Percentiles rank a stretch among this genome's conserved stretches.
These are phyloP conservation scores for Trididemnum clinides DNA, from an alignment of 23 tunicate genomes.

Conservation along the genomic window DNA sequence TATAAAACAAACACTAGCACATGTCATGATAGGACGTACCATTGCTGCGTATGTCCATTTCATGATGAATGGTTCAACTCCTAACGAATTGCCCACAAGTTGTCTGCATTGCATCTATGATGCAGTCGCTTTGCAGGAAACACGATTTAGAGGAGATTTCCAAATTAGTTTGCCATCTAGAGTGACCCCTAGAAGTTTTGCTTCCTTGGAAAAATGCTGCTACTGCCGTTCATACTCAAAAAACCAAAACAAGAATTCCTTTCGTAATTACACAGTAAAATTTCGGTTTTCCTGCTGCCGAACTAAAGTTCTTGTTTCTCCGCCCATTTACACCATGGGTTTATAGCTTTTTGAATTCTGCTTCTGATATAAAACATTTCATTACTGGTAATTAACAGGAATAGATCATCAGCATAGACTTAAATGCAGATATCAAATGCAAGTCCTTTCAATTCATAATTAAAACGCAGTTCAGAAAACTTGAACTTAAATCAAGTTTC, in stretches of 20 bases:
- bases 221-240: neutral
- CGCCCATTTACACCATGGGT: neutral
- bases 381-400: neutral
- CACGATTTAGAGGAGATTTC: neutral
- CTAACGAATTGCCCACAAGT: neutral
- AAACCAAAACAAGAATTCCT: neutral
- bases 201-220: neutral
- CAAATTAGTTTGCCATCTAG: neutral
- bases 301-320: neutral
- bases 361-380: neutral
- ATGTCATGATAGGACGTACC: neutral
- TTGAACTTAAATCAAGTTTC: too few species aligned
- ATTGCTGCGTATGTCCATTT: neutral
- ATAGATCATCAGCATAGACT: neutral
- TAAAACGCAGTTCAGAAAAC: too few species aligned
- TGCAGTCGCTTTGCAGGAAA: neutral
- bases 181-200: neutral
- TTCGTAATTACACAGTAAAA: neutral
- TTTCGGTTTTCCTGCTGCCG: neutral
- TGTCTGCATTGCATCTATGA: neutral
- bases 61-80: neutral
- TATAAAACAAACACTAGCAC: neutral
- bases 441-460: too few species aligned
- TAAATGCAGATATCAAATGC: too few species aligned
- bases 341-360: neutral